phyloP scores from a whole-genome alignment of 1,140 invertebrate genomes.

The Goniozus legneri region DNA sequence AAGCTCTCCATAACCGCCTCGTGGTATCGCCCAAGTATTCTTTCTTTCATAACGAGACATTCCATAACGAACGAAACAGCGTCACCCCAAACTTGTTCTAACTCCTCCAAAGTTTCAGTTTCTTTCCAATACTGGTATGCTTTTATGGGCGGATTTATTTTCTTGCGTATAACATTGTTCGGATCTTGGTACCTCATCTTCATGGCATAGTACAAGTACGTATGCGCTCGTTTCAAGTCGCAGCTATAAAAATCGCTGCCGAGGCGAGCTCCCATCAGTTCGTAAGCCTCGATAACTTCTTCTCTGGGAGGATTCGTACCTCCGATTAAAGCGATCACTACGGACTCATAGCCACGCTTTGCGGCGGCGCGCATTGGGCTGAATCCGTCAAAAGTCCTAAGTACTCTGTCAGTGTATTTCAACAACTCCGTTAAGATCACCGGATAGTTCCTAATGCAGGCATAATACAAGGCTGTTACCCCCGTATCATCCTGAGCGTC shows the following conservation, averaged over 20 bases:
- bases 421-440: conserved; percentile 79
- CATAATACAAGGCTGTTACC: conserved; percentile 90
- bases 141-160: conserved; percentile 64
- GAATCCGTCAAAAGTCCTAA: conserved; percentile 75
- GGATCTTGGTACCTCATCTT: conserved; percentile 61
- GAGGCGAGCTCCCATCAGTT: conserved; percentile 88
- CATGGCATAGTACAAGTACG: conserved; percentile 11
- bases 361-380: conserved; percentile 86
- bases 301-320: conserved; percentile 63
- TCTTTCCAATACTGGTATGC: conserved; percentile 87
- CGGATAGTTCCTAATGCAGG: conserved; percentile 83
- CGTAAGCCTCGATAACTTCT: conserved; percentile 81
- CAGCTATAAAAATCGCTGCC: conserved; percentile 91
- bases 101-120: conserved; percentile 71
- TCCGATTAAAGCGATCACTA: conserved; percentile 78
- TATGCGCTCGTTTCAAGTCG: conserved; percentile 70
- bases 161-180: conserved; percentile 63
- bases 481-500: conserved; percentile 80
- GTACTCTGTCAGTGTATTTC: conserved; percentile 68
- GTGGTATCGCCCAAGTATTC: conserved; percentile 75
- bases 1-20: too few relatives aligned
- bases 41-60: conserved; percentile 81
- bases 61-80: conserved; percentile 89
- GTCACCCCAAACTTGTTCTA: conserved; percentile 74
- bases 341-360: conserved; percentile 75